Evolutionary conservation across 2,113 vertebrate species (phyloP).

Genomic region (Xiphophorus couchianus): DNA sequence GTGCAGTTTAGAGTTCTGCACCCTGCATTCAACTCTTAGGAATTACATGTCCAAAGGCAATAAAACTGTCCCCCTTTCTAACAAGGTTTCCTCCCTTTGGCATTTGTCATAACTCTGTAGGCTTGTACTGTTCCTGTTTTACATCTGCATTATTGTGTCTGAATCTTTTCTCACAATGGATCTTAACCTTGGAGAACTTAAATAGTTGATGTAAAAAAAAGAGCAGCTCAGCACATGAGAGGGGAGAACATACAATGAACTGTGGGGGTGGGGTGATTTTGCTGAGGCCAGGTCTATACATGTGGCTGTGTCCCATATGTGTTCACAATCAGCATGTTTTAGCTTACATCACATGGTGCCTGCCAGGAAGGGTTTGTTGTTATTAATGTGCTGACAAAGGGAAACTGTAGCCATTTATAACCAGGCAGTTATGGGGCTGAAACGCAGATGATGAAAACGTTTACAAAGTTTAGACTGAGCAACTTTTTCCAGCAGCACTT

Average conservation of each 20-base stretch:
- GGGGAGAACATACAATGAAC: conserved; percentile 9
- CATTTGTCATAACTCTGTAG: conserved; percentile 31
- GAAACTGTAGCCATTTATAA: conserved; percentile 48
- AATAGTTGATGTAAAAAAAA: background rate
- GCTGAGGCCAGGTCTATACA: conserved; percentile 12
- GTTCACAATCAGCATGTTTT: conserved; percentile 61
- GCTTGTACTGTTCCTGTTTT: conserved; percentile 16
- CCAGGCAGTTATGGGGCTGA: background rate
- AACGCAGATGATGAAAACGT: conserved; percentile 31
- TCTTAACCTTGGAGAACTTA: background rate
- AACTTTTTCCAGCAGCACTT: conserved; percentile 41
- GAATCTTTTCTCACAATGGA: conserved; percentile 14
- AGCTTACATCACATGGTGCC: conserved; percentile 54
- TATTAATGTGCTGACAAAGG: conserved; percentile 70
- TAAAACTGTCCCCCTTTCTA: conserved; percentile 56
- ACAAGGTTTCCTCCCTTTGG: conserved; percentile 52
- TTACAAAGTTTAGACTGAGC: background rate
- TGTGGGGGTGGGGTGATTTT: conserved; percentile 40
- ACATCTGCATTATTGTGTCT: conserved; percentile 16
- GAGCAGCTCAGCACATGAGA: conserved; percentile 23
- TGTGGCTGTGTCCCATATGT: conserved; percentile 66
- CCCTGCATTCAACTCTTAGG: conserved; percentile 36
- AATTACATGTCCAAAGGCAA: conserved; percentile 65
- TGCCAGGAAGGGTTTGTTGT: conserved; percentile 47
- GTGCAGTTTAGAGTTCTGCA: conserved; percentile 25